Percentiles rank a stretch among this genome's conserved stretches.
phyloP scores from a whole-genome alignment of 2,888 invertebrate species.

The Cerastoderma edule region DNA sequence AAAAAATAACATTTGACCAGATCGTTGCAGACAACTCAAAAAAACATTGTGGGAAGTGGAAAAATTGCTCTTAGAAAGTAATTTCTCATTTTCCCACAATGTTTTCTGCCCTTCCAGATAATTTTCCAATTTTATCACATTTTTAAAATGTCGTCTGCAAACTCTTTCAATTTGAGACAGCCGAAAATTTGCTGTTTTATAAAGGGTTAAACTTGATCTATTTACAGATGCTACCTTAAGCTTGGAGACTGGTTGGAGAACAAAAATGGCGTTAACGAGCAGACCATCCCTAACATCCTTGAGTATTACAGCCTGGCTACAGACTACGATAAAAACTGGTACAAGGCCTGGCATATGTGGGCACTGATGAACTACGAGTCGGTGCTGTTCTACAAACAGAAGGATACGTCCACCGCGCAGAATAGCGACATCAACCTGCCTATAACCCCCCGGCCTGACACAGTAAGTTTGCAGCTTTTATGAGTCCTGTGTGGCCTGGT shows the following conservation, averaged over 20 bases:
- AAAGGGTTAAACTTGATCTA: too few relatives aligned
- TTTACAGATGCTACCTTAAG: slow-evolving; percentile 93
- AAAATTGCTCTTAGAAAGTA: too few relatives aligned
- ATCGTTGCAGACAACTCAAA: too few relatives aligned
- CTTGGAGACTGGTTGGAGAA: slow-evolving; percentile 98
- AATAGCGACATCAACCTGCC: slow-evolving; percentile 54
- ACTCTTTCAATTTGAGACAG: too few relatives aligned
- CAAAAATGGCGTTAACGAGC: slow-evolving; percentile 91
- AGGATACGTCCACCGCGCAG: slow-evolving; percentile 61
- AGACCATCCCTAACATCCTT: slow-evolving; percentile 88
- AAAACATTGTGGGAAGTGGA: too few relatives aligned
- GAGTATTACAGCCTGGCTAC: slow-evolving; percentile 92
- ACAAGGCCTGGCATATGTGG: slow-evolving; percentile 97
- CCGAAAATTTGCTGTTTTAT: too few relatives aligned
- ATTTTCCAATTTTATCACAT: too few relatives aligned
- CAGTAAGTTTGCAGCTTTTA: slow-evolving; percentile 63
- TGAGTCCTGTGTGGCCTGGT: too few relatives aligned
- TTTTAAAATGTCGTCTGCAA: too few relatives aligned
- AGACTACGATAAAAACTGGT: slow-evolving; percentile 93
- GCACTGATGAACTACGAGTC: slow-evolving; percentile 99
- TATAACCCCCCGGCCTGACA: slow-evolving; percentile 69
- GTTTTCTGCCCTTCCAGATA: too few relatives aligned
- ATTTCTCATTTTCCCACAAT: too few relatives aligned
- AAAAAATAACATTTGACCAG: too few relatives aligned
- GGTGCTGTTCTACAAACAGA: slow-evolving; percentile 88